Conservation (phyloP, 2,888 invertebrate species). For the Drosophila nigricruria region DNA sequence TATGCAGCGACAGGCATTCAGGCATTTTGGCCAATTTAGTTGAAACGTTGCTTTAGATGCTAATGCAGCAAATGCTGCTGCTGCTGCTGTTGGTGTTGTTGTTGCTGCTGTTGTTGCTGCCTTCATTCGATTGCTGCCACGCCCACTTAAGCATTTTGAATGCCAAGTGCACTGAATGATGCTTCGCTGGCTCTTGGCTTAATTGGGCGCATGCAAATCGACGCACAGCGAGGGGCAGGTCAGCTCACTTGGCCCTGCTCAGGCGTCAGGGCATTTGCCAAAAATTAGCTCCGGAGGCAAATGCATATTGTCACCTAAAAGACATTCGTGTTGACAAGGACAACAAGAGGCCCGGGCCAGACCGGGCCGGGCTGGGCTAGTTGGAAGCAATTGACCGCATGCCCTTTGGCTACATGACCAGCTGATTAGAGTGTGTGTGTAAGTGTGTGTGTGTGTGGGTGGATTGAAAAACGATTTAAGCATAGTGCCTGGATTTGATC, state of each 20-base stretch:
- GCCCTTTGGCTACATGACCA: conserved; percentile 46
- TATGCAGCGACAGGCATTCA: conserved; percentile 51
- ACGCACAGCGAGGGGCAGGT: conserved; percentile 8
- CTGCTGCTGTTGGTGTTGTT: conserved; percentile 19
- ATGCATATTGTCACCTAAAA: conserved; percentile 56
- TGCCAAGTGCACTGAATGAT: conserved; percentile 53
- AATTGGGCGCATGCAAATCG: conserved; percentile 60
- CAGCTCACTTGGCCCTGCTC: conserved; percentile 41
- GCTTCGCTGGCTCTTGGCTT: conserved; percentile 42
- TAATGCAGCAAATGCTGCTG: conserved; percentile 8
- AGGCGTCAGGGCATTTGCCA: conserved; percentile 25
- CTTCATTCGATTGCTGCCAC: conserved; percentile 73
- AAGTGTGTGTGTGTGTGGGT: conserved; percentile 27
- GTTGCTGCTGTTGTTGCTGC: conserved; percentile 43
- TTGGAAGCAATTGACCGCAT: conserved; percentile 13
- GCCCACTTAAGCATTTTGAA: conserved; percentile 61
- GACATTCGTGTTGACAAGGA: conserved; percentile 51
- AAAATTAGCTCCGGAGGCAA: conserved; percentile 54
- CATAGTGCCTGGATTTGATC: conserved; percentile 28
- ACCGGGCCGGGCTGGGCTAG: background rate
- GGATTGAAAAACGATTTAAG: conserved; percentile 69
- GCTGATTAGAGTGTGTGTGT: conserved; percentile 60
- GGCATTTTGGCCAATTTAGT: conserved; percentile 68
- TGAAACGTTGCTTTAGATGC: conserved; percentile 51
- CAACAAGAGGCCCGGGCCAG: conserved; percentile 18